Evolutionary conservation across 2,113 vertebrate species (phyloP).

Genomic region (Nicator chloris): DNA sequence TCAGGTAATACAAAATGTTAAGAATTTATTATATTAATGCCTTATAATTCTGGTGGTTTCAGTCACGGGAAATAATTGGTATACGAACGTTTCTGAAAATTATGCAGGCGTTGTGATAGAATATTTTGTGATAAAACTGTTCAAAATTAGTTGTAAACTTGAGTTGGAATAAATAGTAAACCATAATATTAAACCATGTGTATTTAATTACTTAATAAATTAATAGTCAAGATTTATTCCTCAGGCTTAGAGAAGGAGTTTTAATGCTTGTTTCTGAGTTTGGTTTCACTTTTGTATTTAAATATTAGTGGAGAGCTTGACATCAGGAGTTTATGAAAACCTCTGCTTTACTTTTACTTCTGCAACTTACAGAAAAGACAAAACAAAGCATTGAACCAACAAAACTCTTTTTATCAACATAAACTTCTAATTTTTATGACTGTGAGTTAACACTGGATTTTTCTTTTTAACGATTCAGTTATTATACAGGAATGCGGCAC

Average conservation of each 20-base stretch:
- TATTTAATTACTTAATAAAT: neutral
- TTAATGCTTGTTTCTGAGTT: neutral
- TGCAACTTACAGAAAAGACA: neutral
- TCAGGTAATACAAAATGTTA: neutral
- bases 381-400: neutral
- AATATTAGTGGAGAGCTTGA: neutral
- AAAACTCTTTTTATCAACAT: neutral
- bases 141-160: neutral
- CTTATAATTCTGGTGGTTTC: neutral
- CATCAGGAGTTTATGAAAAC: neutral
- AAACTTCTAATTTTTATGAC: neutral
- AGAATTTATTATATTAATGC: neutral
- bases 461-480: slow-evolving; percentile 63
- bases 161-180: neutral
- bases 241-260: neutral
- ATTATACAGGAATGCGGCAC: slow-evolving; percentile 60
- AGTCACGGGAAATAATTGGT: neutral
- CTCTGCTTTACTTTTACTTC: neutral
- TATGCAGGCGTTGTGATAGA: rapidly evolving
- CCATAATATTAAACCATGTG: neutral
- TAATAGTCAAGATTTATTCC: neutral
- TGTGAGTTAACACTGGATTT: neutral
- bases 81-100: neutral
- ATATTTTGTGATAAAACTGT: neutral
- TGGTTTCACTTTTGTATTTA: neutral